Conservation (phyloP, 2,888 invertebrate genomes). For the Mythimna albipuncta region DNA sequence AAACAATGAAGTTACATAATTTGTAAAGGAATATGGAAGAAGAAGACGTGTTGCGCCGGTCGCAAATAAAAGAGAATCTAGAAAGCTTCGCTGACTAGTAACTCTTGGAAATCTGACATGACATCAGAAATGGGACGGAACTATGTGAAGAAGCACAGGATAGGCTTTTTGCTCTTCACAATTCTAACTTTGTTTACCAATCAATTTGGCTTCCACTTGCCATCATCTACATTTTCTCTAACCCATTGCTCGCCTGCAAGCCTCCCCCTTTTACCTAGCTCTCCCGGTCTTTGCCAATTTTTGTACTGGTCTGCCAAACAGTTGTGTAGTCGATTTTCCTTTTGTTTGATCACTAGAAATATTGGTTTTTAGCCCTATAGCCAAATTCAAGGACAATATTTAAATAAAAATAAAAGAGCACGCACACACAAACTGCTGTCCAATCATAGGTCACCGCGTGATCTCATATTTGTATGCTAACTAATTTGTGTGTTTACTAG, state of each 20-base stretch:
- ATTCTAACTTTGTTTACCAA: neutral
- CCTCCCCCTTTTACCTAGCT: no score
- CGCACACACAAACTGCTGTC: neutral
- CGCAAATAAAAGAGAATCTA: neutral
- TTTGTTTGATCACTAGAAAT: neutral
- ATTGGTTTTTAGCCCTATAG: neutral
- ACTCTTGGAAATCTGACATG: neutral
- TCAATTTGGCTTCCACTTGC: neutral
- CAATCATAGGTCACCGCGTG: slow-evolving; percentile 48
- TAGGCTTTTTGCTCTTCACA: neutral
- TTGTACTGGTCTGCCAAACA: neutral
- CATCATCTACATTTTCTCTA: neutral
- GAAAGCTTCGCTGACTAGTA: no score
- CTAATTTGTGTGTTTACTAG: slow-evolving; percentile 61
- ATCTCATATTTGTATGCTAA: slow-evolving; percentile 63
- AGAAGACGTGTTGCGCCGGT: no score
- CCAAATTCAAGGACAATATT: slow-evolving; percentile 8
- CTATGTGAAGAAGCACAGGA: neutral
- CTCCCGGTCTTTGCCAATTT: neutral
- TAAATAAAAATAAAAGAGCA: slow-evolving; percentile 15
- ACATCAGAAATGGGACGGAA: no score
- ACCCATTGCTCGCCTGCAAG: neutral
- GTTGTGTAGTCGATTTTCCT: neutral
- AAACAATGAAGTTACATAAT: neutral
- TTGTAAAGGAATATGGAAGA: no score